Conservation (phyloP, 1,140 invertebrate species). For the Ruditapes philippinarum region DNA sequence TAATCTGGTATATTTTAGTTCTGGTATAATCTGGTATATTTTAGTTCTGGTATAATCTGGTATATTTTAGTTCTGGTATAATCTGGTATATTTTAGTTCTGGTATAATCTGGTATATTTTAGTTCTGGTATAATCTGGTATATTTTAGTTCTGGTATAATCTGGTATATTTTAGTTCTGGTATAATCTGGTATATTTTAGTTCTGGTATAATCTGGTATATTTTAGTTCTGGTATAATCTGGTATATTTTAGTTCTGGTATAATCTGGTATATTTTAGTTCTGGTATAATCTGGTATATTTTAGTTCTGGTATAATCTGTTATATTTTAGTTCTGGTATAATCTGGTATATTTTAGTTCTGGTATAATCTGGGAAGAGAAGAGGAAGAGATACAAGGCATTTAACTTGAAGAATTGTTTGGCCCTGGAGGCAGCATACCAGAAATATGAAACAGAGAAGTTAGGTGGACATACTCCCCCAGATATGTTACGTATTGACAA, state of each 20-base stretch:
- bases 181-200: not conserved
- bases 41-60: too few species aligned
- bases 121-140: too few species aligned
- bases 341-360: constrained; percentile 89
- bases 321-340: not conserved
- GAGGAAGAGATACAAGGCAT: constrained; percentile 91
- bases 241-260: too few species aligned
- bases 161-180: not conserved
- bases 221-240: too few species aligned
- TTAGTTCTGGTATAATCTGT: not conserved
- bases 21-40: too few species aligned
- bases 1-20: too few species aligned
- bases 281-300: not conserved
- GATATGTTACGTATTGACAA: constrained; percentile 86
- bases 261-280: not conserved
- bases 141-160: too few species aligned
- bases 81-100: too few species aligned
- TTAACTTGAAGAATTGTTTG: constrained; percentile 87
- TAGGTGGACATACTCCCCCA: constrained; percentile 87
- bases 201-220: too few species aligned
- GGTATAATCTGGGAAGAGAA: constrained; percentile 97
- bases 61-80: too few species aligned
- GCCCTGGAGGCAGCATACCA: constrained; percentile 94
- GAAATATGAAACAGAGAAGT: constrained; percentile 89
- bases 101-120: too few species aligned